Conservation (phyloP, 2,888 invertebrate species). For the Pasiphila rectangulata region DNA sequence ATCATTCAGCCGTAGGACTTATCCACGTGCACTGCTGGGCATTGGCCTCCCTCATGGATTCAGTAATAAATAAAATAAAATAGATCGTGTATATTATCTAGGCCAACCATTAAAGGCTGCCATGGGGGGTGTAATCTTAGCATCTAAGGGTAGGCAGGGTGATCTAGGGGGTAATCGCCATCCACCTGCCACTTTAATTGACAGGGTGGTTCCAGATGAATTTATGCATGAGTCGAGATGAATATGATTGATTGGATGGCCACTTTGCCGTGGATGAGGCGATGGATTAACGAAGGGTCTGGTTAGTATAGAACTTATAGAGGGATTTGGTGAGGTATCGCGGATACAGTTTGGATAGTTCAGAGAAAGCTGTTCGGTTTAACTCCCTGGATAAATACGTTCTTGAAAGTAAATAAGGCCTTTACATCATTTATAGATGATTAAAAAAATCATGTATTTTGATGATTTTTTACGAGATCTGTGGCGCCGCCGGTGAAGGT, state of each 20-base stretch:
- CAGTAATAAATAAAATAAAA: too few relatives aligned
- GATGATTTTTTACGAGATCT: too few relatives aligned
- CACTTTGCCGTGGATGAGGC: constrained; percentile 12
- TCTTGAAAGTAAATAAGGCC: too few relatives aligned
- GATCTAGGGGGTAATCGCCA: constrained; percentile 8
- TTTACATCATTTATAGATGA: too few relatives aligned
- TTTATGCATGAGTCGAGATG: constrained; percentile 28
- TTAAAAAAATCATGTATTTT: too few relatives aligned
- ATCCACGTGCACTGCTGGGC: too few relatives aligned
- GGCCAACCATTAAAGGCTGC: background rate
- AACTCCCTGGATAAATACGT: too few relatives aligned
- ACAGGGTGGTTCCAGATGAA: constrained; percentile 9
- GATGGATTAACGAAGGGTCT: background rate
- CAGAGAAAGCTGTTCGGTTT: too few relatives aligned
- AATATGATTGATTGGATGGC: constrained; percentile 23
- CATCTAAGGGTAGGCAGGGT: background rate
- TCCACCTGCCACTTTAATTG: constrained; percentile 4
- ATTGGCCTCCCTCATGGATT: too few relatives aligned
- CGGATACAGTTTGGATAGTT: background rate
- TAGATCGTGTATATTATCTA: background rate
- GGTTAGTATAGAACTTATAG: background rate
- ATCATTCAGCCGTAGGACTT: too few relatives aligned
- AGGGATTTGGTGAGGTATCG: background rate
- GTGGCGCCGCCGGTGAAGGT: too few relatives aligned
- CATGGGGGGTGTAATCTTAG: constrained; percentile 3